These are phyloP conservation scores for Pseudomugil gertrudae DNA, from an alignment of 2,797 vertebrate genomes.

Conservation along the genomic window DNA sequence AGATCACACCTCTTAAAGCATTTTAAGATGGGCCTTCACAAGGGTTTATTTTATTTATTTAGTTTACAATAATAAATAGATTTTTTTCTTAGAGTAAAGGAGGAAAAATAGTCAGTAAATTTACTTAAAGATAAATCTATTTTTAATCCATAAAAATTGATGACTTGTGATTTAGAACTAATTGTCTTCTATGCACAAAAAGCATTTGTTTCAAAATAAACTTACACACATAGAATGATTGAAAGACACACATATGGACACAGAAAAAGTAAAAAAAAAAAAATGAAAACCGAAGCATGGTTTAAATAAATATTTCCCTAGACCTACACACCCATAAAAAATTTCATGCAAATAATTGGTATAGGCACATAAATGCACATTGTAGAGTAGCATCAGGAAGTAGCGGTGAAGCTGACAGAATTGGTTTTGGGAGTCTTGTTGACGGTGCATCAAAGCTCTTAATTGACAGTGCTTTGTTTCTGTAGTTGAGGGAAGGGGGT, in stretches of 20 bases:
- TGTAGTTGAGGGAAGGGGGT: constrained; percentile 81
- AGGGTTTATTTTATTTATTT: constrained; percentile 23
- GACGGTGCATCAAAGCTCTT: constrained; percentile 77
- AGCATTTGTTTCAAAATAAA: constrained; percentile 5
- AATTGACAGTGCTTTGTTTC: constrained; percentile 84
- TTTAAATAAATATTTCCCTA: constrained; percentile 70
- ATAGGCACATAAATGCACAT: constrained; percentile 70
- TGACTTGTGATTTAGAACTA: not conserved
- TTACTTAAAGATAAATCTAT: not conserved
- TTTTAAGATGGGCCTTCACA: constrained; percentile 12
- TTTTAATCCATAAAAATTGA: not conserved
- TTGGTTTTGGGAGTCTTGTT: constrained; percentile 72
- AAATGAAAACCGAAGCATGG: constrained; percentile 18
- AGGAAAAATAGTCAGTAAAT: not conserved
- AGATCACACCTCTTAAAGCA: constrained; percentile 32
- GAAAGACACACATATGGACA: constrained; percentile 35
- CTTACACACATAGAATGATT: constrained; percentile 50
- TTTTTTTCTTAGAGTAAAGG: constrained; percentile 8
- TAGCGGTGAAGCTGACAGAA: constrained; percentile 73
- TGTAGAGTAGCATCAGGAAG: constrained; percentile 55
- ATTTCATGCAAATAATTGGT: constrained; percentile 80
- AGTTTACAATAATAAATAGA: not conserved
- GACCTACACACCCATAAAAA: constrained; percentile 66
- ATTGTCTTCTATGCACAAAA: constrained; percentile 7
- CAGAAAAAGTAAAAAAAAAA: constrained; percentile 6